phyloP scores from a whole-genome alignment of 2,888 invertebrate genomes.

The Zaprionus lineosus region DNA sequence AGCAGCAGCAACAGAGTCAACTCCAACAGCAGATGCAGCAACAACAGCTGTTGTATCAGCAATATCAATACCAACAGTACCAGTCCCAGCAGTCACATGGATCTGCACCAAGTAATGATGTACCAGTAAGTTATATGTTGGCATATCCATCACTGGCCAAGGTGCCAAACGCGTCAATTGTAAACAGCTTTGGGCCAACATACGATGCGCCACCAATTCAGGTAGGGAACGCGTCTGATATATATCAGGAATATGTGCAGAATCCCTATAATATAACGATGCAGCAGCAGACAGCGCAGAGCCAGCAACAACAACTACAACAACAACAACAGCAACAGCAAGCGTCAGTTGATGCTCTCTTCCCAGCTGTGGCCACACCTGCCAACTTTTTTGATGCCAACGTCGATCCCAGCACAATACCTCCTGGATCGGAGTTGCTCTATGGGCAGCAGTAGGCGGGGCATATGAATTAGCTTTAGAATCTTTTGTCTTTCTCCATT shows the following conservation, averaged over 20 bases:
- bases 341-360: slow-evolving; percentile 12
- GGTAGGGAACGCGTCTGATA: slow-evolving; percentile 62
- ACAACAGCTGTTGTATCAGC: slow-evolving; percentile 50
- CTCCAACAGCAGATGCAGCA: slow-evolving; percentile 48
- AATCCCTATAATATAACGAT: slow-evolving; percentile 83
- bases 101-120: slow-evolving; percentile 53
- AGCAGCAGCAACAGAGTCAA: slow-evolving; percentile 40
- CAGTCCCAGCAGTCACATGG: slow-evolving; percentile 25
- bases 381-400: slow-evolving; percentile 86
- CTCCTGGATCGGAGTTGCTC: slow-evolving; percentile 86
- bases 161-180: slow-evolving; percentile 78
- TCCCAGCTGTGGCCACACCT: slow-evolving; percentile 83
- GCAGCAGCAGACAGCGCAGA: slow-evolving; percentile 69
- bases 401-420: slow-evolving; percentile 84
- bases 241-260: slow-evolving; percentile 81
- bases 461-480: slow-evolving; percentile 18
- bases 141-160: slow-evolving; percentile 80
- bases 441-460: slow-evolving; percentile 83
- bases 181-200: slow-evolving; percentile 81
- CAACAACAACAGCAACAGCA: slow-evolving; percentile 16
- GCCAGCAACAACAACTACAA: slow-evolving; percentile 51
- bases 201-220: slow-evolving; percentile 48
- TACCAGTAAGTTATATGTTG: slow-evolving; percentile 80
- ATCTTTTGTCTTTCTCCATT: slow-evolving; percentile 5
- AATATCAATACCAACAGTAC: slow-evolving; percentile 47